A percentile compares a stretch with the other conserved stretches of the same genome.
Evolutionary conservation across 2,113 vertebrate genomes (phyloP).

Genomic region (Ahaetulla prasina): DNA sequence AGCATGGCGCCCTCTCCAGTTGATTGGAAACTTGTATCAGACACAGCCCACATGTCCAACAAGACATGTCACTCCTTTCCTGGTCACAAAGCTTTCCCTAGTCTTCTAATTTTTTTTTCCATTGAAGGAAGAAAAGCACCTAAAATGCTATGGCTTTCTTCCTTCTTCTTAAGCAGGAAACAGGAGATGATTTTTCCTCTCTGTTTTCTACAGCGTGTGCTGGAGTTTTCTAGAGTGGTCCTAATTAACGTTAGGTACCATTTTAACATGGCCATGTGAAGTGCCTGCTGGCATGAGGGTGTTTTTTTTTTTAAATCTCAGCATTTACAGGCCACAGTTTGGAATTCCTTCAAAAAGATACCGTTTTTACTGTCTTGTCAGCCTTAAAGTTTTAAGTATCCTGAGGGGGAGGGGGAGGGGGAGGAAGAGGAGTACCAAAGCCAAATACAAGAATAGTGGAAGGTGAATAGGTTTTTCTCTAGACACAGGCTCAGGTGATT

Average conservation of each 20-base stretch:
- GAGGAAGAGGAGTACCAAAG: background rate
- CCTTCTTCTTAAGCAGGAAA: background rate
- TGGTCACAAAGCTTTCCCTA: background rate
- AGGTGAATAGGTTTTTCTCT: background rate
- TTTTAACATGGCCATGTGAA: background rate
- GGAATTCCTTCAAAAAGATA: no score
- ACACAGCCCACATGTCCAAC: background rate
- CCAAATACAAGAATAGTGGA: background rate
- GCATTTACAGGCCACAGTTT: background rate
- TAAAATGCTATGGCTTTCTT: background rate
- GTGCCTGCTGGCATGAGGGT: no score
- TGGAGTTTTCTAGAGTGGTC: background rate
- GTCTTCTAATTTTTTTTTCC: background rate
- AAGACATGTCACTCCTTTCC: background rate
- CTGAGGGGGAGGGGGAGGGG: no score
- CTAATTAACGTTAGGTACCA: background rate
- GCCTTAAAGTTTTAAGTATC: background rate
- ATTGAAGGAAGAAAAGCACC: background rate
- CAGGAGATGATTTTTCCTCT: background rate
- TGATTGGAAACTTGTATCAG: background rate
- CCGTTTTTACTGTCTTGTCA: background rate
- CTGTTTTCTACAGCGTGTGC: background rate
- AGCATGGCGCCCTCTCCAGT: background rate
- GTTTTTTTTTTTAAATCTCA: background rate
- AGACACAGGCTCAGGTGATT: background rate